Evolutionary conservation across 2,797 vertebrate genomes (phyloP).

Genomic region (Sebastes trivittatus): DNA sequence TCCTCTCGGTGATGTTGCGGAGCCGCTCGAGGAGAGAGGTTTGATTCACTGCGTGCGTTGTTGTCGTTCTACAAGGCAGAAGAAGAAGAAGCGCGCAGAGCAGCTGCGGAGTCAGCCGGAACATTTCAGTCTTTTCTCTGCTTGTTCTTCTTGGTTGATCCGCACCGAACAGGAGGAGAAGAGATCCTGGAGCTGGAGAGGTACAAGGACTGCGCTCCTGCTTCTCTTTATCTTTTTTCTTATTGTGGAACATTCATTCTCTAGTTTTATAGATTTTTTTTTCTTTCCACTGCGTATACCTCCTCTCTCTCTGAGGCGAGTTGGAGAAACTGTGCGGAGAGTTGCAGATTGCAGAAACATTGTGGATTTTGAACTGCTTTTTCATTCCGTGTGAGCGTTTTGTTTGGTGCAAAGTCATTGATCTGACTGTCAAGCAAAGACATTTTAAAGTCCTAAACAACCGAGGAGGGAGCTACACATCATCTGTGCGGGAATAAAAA

Average conservation of each 20-base stretch:
- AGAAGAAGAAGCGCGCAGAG: background rate
- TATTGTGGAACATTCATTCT: constrained; percentile 1
- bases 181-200: background rate
- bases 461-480: background rate
- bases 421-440: background rate
- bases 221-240: background rate
- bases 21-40: constrained; percentile 60
- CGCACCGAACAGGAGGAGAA: background rate
- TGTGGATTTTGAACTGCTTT: background rate
- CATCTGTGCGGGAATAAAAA: background rate
- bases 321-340: constrained; percentile 37
- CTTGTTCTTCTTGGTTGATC: constrained; percentile 16
- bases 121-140: constrained; percentile 11
- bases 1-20: constrained; percentile 66
- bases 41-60: constrained; percentile 8
- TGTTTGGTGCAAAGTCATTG: background rate
- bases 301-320: constrained; percentile 30
- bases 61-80: background rate
- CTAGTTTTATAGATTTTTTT: background rate
- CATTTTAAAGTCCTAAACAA: background rate
- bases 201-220: background rate
- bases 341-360: background rate
- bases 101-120: constrained; percentile 16
- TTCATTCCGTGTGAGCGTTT: background rate
- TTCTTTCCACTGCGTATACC: background rate